A percentile compares a stretch with the other conserved stretches of the same genome.
phyloP scores from a whole-genome alignment of 2,888 invertebrate genomes.

The Empis stercorea region DNA sequence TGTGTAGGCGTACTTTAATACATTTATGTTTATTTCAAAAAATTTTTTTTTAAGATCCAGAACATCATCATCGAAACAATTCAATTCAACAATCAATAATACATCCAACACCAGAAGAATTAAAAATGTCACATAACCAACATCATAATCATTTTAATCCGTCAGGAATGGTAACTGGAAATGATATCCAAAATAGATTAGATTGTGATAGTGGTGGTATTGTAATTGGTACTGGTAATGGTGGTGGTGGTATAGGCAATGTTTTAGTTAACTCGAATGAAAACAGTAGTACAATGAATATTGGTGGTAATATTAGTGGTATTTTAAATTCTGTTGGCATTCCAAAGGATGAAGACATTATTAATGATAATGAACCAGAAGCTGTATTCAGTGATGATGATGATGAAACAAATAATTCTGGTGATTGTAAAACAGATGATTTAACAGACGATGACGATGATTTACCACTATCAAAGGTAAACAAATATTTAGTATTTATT shows the following conservation, averaged over 20 bases:
- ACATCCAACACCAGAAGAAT: not conserved
- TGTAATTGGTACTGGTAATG: slow-evolving; percentile 36
- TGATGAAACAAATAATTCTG: slow-evolving; percentile 43
- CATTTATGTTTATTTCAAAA: too few relatives aligned
- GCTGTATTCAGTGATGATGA: slow-evolving; percentile 24
- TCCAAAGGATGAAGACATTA: slow-evolving; percentile 42
- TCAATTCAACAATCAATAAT: too few relatives aligned
- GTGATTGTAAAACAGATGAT: slow-evolving; percentile 28
- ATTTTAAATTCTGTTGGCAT: slow-evolving; percentile 42
- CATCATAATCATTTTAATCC: slow-evolving; percentile 15
- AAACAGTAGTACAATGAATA: slow-evolving; percentile 10
- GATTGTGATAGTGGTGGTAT: slow-evolving; percentile 12
- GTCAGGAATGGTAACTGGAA: not conserved
- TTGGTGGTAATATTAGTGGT: not conserved
- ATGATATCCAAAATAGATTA: not conserved
- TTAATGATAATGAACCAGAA: slow-evolving; percentile 62
- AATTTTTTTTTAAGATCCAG: not conserved
- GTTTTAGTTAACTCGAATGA: slow-evolving; percentile 12
- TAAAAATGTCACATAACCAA: slow-evolving; percentile 12
- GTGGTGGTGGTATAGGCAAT: slow-evolving; percentile 8
- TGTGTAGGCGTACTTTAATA: too few relatives aligned
- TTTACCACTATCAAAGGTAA: slow-evolving; percentile 63
- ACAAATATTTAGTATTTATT: too few relatives aligned
- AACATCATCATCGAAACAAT: not conserved
- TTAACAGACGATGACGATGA: slow-evolving; percentile 47